Evolutionary conservation across 2,888 invertebrate species (phyloP).

Genomic region (Patella pellucida): DNA sequence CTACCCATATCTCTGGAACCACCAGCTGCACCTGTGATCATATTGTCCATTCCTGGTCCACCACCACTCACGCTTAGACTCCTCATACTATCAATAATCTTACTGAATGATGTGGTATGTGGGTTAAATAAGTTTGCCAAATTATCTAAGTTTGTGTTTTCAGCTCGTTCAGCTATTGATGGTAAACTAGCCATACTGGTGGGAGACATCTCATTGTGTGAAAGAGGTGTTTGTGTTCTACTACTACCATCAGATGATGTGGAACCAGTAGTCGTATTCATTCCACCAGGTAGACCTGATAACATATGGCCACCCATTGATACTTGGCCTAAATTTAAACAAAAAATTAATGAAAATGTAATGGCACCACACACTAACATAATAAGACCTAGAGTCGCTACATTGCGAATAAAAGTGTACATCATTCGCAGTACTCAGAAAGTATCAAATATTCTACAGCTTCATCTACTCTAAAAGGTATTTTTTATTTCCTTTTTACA

Average conservation of each 20-base stretch:
- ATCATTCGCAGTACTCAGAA: too few species aligned
- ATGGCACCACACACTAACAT: too few species aligned
- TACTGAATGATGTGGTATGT: not conserved
- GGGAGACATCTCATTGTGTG: slow-evolving; percentile 38
- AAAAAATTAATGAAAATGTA: not conserved
- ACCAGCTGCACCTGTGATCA: not conserved
- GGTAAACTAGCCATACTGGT: slow-evolving; percentile 28
- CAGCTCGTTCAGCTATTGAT: slow-evolving; percentile 11
- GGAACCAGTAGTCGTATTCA: not conserved
- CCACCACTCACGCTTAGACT: slow-evolving; percentile 5
- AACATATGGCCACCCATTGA: slow-evolving; percentile 36
- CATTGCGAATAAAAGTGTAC: not conserved
- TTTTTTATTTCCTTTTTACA: too few species aligned
- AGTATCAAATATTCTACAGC: too few species aligned
- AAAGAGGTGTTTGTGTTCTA: slow-evolving; percentile 47
- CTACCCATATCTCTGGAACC: slow-evolving; percentile 2
- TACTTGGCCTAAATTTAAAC: slow-evolving; percentile 39
- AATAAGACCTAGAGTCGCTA: not conserved
- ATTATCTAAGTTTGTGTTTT: not conserved
- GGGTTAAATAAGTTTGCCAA: not conserved
- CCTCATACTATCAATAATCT: slow-evolving; percentile 3
- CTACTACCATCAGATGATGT: slow-evolving; percentile 28
- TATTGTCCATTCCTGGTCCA: not conserved
- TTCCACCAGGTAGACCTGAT: slow-evolving; percentile 25
- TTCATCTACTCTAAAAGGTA: too few species aligned